These are phyloP conservation scores for Dusona sp. DNA, from an alignment of 2,888 invertebrate genomes.

Conservation along the genomic window DNA sequence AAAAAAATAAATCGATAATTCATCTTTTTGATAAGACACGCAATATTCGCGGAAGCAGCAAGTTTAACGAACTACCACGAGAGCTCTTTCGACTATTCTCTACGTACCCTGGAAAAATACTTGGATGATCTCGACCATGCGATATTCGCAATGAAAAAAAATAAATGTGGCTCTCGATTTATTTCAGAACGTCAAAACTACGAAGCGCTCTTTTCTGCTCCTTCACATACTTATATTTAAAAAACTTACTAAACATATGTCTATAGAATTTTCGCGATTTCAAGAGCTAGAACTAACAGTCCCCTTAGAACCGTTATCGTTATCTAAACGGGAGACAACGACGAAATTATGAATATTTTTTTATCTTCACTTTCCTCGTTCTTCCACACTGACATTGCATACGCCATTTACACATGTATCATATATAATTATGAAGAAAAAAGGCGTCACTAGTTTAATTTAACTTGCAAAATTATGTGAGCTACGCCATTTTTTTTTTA, in stretches of 20 bases:
- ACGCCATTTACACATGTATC: background rate
- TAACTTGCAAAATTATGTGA: background rate
- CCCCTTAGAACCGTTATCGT: slow-evolving; percentile 53
- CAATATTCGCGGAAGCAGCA: slow-evolving; percentile 27
- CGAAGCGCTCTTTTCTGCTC: background rate
- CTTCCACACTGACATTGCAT: background rate
- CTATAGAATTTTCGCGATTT: background rate
- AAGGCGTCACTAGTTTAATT: background rate
- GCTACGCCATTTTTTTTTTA: slow-evolving; percentile 2
- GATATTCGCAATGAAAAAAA: slow-evolving; percentile 37
- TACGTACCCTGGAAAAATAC: slow-evolving; percentile 16
- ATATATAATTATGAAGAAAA: background rate
- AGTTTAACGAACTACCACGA: slow-evolving; percentile 2
- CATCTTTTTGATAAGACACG: slow-evolving; percentile 35
- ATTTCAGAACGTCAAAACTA: slow-evolving; percentile 24
- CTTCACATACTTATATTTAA: background rate
- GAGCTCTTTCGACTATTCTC: slow-evolving; percentile 16
- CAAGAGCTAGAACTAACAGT: slow-evolving; percentile 31
- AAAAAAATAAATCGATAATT: slow-evolving; percentile 30
- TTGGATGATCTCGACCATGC: slow-evolving; percentile 33
- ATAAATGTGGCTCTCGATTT: slow-evolving; percentile 45
- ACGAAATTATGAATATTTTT: slow-evolving; percentile 38
- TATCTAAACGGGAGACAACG: slow-evolving; percentile 57
- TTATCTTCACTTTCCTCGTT: slow-evolving; percentile 29
- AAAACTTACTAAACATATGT: background rate